These are phyloP conservation scores for Pygmarrhopalites habei DNA, from an alignment of 1,140 invertebrate genomes.

Conservation along the genomic window DNA sequence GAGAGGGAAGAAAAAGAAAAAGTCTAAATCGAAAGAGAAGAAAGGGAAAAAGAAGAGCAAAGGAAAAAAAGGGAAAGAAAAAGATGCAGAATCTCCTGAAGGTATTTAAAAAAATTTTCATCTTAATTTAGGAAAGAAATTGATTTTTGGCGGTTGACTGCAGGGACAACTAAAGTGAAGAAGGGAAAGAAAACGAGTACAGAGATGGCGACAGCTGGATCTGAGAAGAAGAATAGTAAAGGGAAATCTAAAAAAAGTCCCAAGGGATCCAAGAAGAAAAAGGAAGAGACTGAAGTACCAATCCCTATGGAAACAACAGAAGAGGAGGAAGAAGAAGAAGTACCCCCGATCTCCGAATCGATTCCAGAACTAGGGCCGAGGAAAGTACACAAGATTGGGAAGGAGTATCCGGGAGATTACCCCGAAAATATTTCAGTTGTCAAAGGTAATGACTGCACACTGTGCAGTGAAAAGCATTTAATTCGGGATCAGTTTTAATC, in stretches of 20 bases:
- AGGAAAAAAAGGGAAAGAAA: slow-evolving; percentile 6
- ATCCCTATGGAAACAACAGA: neutral
- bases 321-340: neutral
- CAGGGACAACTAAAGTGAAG: neutral
- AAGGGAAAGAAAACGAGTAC: slow-evolving; percentile 1
- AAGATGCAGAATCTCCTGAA: neutral
- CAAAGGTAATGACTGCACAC: slow-evolving; percentile 11
- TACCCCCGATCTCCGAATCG: neutral
- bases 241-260: neutral
- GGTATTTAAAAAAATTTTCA: slow-evolving; percentile 1
- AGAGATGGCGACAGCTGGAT: neutral
- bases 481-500: too few relatives aligned
- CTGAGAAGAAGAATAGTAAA: neutral
- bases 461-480: too few relatives aligned
- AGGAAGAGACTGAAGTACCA: neutral
- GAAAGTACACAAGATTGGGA: neutral
- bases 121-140: too few relatives aligned
- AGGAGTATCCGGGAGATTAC: slow-evolving; percentile 5
- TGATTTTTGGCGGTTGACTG: too few relatives aligned
- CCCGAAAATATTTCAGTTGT: slow-evolving; percentile 12
- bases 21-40: slow-evolving; percentile 4
- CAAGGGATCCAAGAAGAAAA: too few relatives aligned
- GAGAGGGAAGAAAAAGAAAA: neutral
- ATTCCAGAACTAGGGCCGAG: neutral
- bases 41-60: neutral